phyloP scores from a whole-genome alignment of 2,113 vertebrate genomes.

The Paramormyrops kingsleyae region DNA sequence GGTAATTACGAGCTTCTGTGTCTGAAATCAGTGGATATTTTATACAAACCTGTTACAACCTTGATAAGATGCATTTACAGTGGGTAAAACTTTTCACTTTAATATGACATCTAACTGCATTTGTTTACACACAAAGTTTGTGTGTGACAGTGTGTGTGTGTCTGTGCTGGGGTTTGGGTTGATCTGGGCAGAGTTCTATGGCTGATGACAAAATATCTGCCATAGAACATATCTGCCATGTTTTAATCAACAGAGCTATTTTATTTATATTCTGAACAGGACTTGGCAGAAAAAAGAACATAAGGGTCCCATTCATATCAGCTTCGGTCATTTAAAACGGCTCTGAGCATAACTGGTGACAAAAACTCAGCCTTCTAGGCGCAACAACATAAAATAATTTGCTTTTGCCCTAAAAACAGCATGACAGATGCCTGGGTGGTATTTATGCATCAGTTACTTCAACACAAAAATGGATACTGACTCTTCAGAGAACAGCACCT shows the following conservation, averaged over 20 bases:
- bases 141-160: not conserved
- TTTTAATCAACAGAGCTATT: not conserved
- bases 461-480: not conserved
- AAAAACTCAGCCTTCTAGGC: not conserved
- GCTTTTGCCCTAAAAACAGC: not conserved
- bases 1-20: not conserved
- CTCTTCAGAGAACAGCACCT: slow-evolving; percentile 21
- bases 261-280: not conserved
- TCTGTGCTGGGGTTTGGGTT: not conserved
- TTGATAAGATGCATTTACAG: not conserved
- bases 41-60: slow-evolving; percentile 9
- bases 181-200: not conserved
- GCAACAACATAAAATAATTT: not conserved
- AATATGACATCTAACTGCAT: not conserved
- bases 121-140: not conserved
- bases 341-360: not conserved
- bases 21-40: too few relatives aligned
- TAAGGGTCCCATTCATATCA: not conserved
- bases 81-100: not conserved
- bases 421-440: not conserved
- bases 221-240: not conserved
- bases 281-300: not conserved
- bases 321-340: slow-evolving; percentile 1
- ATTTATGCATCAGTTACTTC: not conserved
- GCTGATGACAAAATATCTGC: not conserved